These are phyloP conservation scores for Alectoris magna DNA, from an alignment of 2,797 vertebrate species.

Conservation along the genomic window DNA sequence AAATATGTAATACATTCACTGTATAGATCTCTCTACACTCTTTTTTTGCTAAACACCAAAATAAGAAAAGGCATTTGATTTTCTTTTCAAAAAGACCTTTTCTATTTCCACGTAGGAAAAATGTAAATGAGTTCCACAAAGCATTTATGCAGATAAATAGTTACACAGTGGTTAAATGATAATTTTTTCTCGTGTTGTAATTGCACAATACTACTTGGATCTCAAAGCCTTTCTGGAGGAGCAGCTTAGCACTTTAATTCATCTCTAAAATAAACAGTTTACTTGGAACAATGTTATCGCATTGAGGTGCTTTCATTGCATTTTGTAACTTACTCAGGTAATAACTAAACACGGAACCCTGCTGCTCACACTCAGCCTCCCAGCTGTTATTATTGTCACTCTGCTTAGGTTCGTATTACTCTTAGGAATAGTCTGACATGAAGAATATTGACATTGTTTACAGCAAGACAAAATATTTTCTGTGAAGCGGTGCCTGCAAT, in stretches of 20 bases:
- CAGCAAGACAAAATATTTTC: not conserved
- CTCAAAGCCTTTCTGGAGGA: not conserved
- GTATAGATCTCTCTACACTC: not conserved
- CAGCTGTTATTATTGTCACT: not conserved
- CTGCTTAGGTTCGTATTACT: not conserved
- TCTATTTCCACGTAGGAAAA: not conserved
- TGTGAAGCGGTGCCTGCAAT: not conserved
- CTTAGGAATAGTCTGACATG: not conserved
- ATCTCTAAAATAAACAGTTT: not conserved
- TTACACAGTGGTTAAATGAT: not conserved
- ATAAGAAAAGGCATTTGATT: not conserved
- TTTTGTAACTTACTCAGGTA: not conserved
- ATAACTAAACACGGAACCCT: not conserved
- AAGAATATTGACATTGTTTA: not conserved
- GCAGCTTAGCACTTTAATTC: not conserved
- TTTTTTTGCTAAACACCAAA: not conserved
- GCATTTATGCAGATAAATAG: not conserved
- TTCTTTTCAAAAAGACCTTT: not conserved
- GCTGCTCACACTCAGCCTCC: not conserved
- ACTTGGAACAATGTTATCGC: not conserved
- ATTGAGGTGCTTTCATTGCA: not conserved
- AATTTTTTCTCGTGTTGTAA: not conserved
- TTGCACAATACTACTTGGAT: fast-evolving
- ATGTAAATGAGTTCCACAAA: not conserved
- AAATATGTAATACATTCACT: not conserved